Evolutionary conservation across 2,888 invertebrate genomes (phyloP).

Genomic region (Philopedon plagiatum): DNA sequence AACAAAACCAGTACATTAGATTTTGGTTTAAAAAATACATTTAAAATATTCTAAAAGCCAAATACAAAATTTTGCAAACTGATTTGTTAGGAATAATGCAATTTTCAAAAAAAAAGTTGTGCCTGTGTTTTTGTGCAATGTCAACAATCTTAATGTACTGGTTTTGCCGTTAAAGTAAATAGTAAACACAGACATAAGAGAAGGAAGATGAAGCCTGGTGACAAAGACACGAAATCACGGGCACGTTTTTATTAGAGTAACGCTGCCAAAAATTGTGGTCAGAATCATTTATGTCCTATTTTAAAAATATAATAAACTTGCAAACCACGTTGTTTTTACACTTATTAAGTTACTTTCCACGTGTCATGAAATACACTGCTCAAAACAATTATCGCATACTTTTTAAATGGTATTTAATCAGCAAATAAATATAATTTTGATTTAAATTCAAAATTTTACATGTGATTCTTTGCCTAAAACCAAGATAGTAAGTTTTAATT

Average conservation of each 20-base stretch:
- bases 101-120: slow-evolving; percentile 53
- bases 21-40: neutral
- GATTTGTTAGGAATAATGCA: neutral
- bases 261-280: neutral
- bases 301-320: too few relatives aligned
- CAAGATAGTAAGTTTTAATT: too few relatives aligned
- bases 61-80: slow-evolving; percentile 6
- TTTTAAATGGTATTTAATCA: too few relatives aligned
- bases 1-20: slow-evolving; percentile 77
- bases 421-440: too few relatives aligned
- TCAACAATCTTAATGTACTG: slow-evolving; percentile 65
- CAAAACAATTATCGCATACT: too few relatives aligned
- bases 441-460: too few relatives aligned
- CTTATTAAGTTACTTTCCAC: too few relatives aligned
- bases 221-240: slow-evolving; percentile 61
- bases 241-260: slow-evolving; percentile 54
- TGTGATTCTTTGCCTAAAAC: too few relatives aligned
- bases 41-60: neutral
- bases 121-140: slow-evolving; percentile 63
- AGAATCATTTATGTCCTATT: too few relatives aligned
- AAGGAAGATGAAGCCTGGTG: slow-evolving; percentile 42
- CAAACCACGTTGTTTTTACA: too few relatives aligned
- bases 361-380: too few relatives aligned
- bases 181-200: slow-evolving; percentile 18
- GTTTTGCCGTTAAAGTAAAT: slow-evolving; percentile 64